Conservation (phyloP, 2,797 vertebrate genomes). For the Lithobates sylvaticus region DNA sequence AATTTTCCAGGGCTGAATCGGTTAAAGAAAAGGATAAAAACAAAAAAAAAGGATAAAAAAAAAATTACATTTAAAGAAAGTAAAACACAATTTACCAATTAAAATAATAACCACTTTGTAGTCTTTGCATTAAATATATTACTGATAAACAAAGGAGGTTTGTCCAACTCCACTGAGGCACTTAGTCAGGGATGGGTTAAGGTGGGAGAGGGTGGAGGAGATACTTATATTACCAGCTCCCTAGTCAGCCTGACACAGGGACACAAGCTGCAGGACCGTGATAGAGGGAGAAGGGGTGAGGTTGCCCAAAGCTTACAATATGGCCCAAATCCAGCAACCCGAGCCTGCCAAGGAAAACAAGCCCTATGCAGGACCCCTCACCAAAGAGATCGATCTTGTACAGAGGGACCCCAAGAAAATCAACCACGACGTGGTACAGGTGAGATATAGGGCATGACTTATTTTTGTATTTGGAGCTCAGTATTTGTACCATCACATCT, state of each 20-base stretch:
- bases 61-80: not conserved
- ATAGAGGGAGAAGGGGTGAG: slow-evolving; percentile 18
- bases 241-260: not conserved
- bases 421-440: slow-evolving; percentile 66
- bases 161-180: not conserved
- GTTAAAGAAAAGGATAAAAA: not conserved
- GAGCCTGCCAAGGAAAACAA: slow-evolving; percentile 41
- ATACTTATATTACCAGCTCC: slow-evolving; percentile 23
- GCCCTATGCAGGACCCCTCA: slow-evolving; percentile 49
- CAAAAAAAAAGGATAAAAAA: not conserved
- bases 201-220: slow-evolving; percentile 18
- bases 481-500: not conserved
- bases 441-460: slow-evolving; percentile 7
- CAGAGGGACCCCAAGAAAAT: slow-evolving; percentile 66
- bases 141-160: not conserved
- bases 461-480: not conserved
- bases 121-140: not conserved
- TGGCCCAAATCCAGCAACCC: slow-evolving; percentile 62
- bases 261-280: slow-evolving; percentile 37
- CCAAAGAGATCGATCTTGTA: slow-evolving; percentile 65
- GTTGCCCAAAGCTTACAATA: slow-evolving; percentile 16
- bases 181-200: slow-evolving; percentile 24
- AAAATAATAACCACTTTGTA: not conserved
- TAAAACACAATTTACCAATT: not conserved
- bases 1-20: too few relatives aligned